phyloP scores from a whole-genome alignment of 2,888 invertebrate species.

The Macroteleia sp. region DNA sequence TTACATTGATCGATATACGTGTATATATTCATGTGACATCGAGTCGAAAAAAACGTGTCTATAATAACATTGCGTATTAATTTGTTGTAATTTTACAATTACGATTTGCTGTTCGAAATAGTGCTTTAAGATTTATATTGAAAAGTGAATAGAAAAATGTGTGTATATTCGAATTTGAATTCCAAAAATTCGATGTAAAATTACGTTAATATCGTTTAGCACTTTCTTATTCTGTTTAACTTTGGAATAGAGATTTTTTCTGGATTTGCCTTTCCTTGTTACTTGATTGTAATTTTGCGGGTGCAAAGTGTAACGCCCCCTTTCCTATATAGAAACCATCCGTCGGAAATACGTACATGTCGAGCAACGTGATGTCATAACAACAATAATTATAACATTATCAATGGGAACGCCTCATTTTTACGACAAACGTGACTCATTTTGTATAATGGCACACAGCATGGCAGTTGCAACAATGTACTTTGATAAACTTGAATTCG shows the following conservation, averaged over 20 bases:
- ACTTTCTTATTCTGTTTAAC: constrained; percentile 42
- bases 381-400: constrained; percentile 60
- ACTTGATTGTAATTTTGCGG: neutral
- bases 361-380: constrained; percentile 66
- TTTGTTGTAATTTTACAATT: constrained; percentile 12
- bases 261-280: neutral
- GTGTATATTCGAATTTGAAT: constrained; percentile 56
- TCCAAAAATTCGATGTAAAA: constrained; percentile 64
- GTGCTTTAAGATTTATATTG: constrained; percentile 45
- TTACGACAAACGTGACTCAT: constrained; percentile 78
- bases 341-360: constrained; percentile 37
- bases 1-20: constrained; percentile 16
- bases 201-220: constrained; percentile 63
- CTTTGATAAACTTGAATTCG: constrained; percentile 77
- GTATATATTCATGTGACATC: constrained; percentile 31
- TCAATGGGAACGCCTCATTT: constrained; percentile 66
- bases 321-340: neutral
- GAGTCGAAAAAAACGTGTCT: constrained; percentile 37
- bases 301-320: neutral
- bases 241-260: constrained; percentile 5
- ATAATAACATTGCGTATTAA: constrained; percentile 31
- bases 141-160: constrained; percentile 63
- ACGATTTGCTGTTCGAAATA: constrained; percentile 28
- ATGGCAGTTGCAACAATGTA: constrained; percentile 83
- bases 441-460: constrained; percentile 83